Evolutionary conservation across 2,888 invertebrate genomes (phyloP).

Genomic region (Drosophila kanekoi): DNA sequence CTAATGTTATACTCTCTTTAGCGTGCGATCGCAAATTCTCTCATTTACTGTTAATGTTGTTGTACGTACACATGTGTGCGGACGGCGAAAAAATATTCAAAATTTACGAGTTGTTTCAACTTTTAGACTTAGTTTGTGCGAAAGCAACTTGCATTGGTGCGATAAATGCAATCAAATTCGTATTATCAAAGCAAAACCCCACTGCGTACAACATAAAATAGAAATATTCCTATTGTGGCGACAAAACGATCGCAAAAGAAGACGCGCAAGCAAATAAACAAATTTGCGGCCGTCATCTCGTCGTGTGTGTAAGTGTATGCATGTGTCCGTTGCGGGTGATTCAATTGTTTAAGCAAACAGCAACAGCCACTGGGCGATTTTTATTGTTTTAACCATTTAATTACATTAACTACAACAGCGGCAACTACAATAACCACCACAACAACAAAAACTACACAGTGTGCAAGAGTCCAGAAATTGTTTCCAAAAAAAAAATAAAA

Average conservation of each 20-base stretch:
- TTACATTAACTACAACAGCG: slow-evolving; percentile 37
- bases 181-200: slow-evolving; percentile 10
- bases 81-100: slow-evolving; percentile 54
- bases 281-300: slow-evolving; percentile 54
- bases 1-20: slow-evolving; percentile 13
- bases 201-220: slow-evolving; percentile 19
- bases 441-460: slow-evolving; percentile 2
- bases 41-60: slow-evolving; percentile 62
- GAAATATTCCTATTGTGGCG: slow-evolving; percentile 30
- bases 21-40: slow-evolving; percentile 43
- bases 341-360: slow-evolving; percentile 66
- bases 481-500: slow-evolving; percentile 13
- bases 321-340: slow-evolving; percentile 50
- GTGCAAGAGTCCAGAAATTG: slow-evolving; percentile 10
- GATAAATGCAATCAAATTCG: slow-evolving; percentile 32
- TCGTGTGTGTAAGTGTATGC: slow-evolving; percentile 31
- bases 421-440: background rate
- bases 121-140: slow-evolving; percentile 47
- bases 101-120: slow-evolving; percentile 34
- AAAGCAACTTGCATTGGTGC: slow-evolving; percentile 25
- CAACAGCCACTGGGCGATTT: slow-evolving; percentile 36
- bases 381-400: slow-evolving; percentile 40
- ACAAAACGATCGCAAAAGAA: slow-evolving; percentile 47
- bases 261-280: slow-evolving; percentile 57
- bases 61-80: slow-evolving; percentile 58